A percentile compares a stretch with the other conserved stretches of the same genome.
phyloP scores from a whole-genome alignment of 2,113 vertebrate species.

The Scolopax mira region DNA sequence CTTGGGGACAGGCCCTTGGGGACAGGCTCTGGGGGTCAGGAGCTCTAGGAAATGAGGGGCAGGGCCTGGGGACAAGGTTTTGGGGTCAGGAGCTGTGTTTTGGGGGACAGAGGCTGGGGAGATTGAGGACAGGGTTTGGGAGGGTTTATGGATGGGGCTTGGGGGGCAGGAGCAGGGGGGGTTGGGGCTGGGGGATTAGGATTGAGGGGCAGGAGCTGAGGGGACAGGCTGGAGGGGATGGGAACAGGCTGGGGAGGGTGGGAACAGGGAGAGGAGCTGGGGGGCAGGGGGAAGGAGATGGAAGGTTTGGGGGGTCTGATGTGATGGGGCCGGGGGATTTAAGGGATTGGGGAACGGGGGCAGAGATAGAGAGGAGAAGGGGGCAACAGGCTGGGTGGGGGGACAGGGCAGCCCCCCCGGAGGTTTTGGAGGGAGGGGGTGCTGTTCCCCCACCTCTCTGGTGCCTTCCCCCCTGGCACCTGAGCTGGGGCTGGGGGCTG shows the following conservation, averaged over 20 bases:
- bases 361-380: too few species aligned
- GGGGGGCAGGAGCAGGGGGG: too few species aligned
- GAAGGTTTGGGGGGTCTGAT: too few species aligned
- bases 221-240: too few species aligned
- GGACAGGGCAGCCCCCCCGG: background rate
- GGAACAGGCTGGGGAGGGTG: background rate
- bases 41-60: too few species aligned
- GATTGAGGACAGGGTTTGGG: too few species aligned
- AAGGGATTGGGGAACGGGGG: too few species aligned
- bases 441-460: background rate
- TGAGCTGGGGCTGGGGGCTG: too few species aligned
- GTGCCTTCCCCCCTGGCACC: background rate
- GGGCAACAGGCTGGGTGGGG: background rate
- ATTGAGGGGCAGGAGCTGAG: background rate
- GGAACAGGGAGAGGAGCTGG: background rate
- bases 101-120: background rate
- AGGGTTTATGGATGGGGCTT: accelerated
- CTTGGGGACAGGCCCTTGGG: too few species aligned
- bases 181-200: background rate
- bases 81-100: too few species aligned
- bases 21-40: too few species aligned
- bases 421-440: background rate
- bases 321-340: background rate
- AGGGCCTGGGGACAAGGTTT: background rate
- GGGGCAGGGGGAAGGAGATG: accelerated